Conservation (phyloP, 1,140 invertebrate species). For the Drosophila pseudoananassae region DNA sequence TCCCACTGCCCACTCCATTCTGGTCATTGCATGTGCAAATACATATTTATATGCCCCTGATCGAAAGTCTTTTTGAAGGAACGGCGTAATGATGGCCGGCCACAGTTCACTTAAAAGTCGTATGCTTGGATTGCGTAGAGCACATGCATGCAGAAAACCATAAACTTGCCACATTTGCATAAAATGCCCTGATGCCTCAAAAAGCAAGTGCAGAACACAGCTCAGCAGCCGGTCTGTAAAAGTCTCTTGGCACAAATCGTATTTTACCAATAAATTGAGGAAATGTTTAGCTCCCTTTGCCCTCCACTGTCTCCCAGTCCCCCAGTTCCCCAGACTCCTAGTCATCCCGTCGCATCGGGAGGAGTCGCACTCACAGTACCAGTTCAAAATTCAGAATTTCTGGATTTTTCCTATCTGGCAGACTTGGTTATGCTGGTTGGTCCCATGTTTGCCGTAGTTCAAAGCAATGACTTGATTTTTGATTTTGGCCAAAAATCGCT, state of each 20-base stretch:
- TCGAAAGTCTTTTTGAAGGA: slow-evolving; percentile 19
- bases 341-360: neutral
- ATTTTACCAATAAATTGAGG: slow-evolving; percentile 78
- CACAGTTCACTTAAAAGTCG: slow-evolving; percentile 68
- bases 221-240: slow-evolving; percentile 46
- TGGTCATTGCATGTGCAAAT: neutral
- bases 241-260: slow-evolving; percentile 67
- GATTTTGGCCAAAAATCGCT: slow-evolving; percentile 57
- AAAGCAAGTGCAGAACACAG: slow-evolving; percentile 42
- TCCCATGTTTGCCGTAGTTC: slow-evolving; percentile 50
- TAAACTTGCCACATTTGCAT: slow-evolving; percentile 79
- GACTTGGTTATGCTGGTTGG: slow-evolving; percentile 2
- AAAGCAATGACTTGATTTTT: slow-evolving; percentile 64
- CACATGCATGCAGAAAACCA: slow-evolving; percentile 44
- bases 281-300: slow-evolving; percentile 55
- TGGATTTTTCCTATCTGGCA: slow-evolving; percentile 7
- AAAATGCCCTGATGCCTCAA: slow-evolving; percentile 74
- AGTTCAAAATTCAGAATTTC: neutral
- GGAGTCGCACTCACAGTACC: neutral
- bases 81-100: slow-evolving; percentile 48
- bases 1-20: neutral
- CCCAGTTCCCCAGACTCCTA: too few relatives aligned
- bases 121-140: slow-evolving; percentile 48
- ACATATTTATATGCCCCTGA: slow-evolving; percentile 2
- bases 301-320: neutral